Conservation (phyloP, 2,888 invertebrate species). For the Agriotes lineatus region DNA sequence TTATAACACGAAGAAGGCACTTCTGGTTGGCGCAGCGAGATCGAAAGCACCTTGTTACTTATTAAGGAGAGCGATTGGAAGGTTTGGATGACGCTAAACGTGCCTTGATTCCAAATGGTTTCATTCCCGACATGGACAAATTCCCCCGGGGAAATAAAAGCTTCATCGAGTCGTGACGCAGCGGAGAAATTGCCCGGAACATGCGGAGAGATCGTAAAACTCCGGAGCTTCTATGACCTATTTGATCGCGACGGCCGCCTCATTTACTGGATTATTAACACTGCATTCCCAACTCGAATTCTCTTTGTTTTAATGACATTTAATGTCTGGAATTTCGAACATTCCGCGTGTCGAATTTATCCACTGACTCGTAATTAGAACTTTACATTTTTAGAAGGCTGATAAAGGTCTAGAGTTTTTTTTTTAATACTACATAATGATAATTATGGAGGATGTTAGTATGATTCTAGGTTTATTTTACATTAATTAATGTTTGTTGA, state of each 20-base stretch:
- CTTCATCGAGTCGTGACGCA: constrained; percentile 62
- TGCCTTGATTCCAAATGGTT: constrained; percentile 62
- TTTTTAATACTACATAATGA: too few relatives aligned
- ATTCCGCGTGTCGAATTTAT: constrained; percentile 33
- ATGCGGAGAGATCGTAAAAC: constrained; percentile 60
- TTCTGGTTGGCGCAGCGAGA: constrained; percentile 20
- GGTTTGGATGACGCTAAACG: constrained; percentile 61
- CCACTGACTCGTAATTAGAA: constrained; percentile 16
- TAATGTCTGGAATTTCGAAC: constrained; percentile 40
- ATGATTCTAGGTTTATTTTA: too few relatives aligned
- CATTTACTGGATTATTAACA: constrained; percentile 64
- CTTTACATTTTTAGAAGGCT: constrained; percentile 18
- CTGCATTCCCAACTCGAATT: constrained; percentile 42
- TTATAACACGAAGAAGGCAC: constrained; percentile 25
- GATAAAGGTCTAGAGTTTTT: too few relatives aligned
- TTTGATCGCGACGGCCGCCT: constrained; percentile 58
- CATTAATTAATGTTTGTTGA: too few relatives aligned
- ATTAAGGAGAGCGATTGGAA: constrained; percentile 43
- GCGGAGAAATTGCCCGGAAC: constrained; percentile 64
- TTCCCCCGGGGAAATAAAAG: constrained; percentile 65
- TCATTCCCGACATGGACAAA: constrained; percentile 58
- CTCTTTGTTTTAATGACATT: constrained; percentile 41
- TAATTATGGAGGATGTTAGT: too few relatives aligned
- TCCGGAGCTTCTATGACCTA: constrained; percentile 59
- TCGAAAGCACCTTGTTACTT: constrained; percentile 41